Evolutionary conservation across 2,797 vertebrate genomes (phyloP).

Genomic region (Sparidentex hasta): DNA sequence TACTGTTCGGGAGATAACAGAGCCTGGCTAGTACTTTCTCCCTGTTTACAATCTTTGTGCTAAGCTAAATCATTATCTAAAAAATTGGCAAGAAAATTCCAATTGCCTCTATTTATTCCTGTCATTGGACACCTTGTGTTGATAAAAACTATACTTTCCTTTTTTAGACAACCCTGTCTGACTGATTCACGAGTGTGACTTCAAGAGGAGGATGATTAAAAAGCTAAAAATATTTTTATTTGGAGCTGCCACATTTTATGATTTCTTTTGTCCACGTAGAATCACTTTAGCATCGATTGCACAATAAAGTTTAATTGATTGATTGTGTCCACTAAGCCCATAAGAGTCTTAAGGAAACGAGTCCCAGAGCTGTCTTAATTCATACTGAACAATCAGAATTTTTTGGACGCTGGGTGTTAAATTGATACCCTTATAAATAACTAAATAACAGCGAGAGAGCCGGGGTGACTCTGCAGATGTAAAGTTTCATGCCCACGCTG

Average conservation of each 20-base stretch:
- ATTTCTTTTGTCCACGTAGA: neutral
- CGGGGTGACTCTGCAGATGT: conserved; percentile 58
- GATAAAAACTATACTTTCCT: too few relatives aligned
- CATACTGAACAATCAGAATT: conserved; percentile 6
- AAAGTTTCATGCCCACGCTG: conserved; percentile 64
- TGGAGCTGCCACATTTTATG: neutral
- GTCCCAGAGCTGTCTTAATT: conserved; percentile 6
- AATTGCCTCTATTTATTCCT: too few relatives aligned
- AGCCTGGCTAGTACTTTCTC: neutral
- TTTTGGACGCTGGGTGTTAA: conserved; percentile 16
- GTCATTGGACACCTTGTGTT: too few relatives aligned
- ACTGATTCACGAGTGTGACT: neutral
- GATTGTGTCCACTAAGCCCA: conserved; percentile 7
- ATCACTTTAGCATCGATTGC: conserved; percentile 1
- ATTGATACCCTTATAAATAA: conserved; percentile 64
- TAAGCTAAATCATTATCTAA: conserved; percentile 1
- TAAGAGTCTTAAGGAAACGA: neutral
- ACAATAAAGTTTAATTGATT: conserved; percentile 7
- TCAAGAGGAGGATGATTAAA: neutral
- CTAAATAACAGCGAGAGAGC: conserved; percentile 42
- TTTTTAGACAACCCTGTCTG: neutral
- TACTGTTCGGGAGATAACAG: neutral
- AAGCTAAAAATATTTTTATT: neutral
- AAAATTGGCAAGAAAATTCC: too few relatives aligned
- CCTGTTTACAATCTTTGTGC: neutral